A percentile compares a stretch with the other conserved stretches of the same genome.
These are phyloP conservation scores for Platycheirus albimanus DNA, from an alignment of 2,888 invertebrate genomes.

Conservation along the genomic window DNA sequence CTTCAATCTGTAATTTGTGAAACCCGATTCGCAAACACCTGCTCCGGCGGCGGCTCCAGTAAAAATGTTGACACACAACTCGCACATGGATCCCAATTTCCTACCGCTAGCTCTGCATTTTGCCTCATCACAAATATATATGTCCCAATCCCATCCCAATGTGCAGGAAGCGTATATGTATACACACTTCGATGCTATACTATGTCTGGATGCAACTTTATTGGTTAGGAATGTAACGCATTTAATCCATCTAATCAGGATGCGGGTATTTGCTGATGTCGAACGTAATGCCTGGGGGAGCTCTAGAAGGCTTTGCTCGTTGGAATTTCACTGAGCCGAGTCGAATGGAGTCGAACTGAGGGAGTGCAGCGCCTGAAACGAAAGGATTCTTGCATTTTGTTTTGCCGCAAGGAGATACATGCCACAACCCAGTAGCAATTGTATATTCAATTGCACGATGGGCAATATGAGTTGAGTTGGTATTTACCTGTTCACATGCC, in stretches of 20 bases:
- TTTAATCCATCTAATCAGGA: constrained; percentile 73
- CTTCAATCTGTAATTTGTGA: constrained; percentile 53
- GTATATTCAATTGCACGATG: constrained; percentile 48
- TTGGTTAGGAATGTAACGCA: constrained; percentile 62
- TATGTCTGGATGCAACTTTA: constrained; percentile 54
- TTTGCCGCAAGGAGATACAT: constrained; percentile 50
- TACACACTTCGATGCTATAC: constrained; percentile 4
- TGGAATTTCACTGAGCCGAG: constrained; percentile 49
- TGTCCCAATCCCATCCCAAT: no score
- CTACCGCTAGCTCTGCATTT: neutral
- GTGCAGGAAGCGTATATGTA: constrained; percentile 29
- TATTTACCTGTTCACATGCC: constrained; percentile 56
- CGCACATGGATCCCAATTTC: constrained; percentile 19
- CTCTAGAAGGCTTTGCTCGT: constrained; percentile 56
- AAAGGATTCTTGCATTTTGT: constrained; percentile 57
- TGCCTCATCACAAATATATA: constrained; percentile 21
- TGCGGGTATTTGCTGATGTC: constrained; percentile 69
- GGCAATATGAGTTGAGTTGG: constrained; percentile 30
- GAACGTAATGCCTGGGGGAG: constrained; percentile 60
- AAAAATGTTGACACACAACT: constrained; percentile 55
- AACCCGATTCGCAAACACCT: constrained; percentile 59
- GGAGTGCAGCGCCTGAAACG: constrained; percentile 28
- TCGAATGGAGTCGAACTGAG: constrained; percentile 4
- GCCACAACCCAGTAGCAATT: constrained; percentile 32
- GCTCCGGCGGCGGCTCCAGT: constrained; percentile 47